Evolutionary conservation across 2,888 invertebrate genomes (phyloP), one percentile per base, ranked within the genome.

Genomic region (Hyppa rectilinea): DNA sequence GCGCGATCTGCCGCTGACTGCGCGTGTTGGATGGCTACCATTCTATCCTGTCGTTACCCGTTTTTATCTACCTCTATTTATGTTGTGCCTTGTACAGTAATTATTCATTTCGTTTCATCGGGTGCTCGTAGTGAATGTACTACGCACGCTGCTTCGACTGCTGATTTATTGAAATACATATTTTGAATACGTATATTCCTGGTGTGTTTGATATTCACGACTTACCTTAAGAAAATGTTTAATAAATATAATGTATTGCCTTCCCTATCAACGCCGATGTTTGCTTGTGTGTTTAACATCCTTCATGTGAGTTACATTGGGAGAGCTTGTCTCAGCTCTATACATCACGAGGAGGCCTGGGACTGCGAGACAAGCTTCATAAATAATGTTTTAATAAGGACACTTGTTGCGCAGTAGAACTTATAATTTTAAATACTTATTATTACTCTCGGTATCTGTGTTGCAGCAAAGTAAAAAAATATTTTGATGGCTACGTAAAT

Each of bases 21-120:
- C 88, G 87, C 82, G 82, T 87, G 87, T 85, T 87, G 85, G 86
- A 87, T 87, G 87, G 92, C 94, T 93, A 94, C 94, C 91, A 92
- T 89, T 89, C 87, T 87, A 88, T 89, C 85, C 90, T 91, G 92
- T 92, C 92, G 89, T 88, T 88, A 90, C 89, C 87, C 88, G 91
- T 90, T 91, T 92, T 92, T 92, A 92, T 91, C 92, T 89, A 87
- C 89, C 87, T 88, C 88, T 93, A 90, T 93, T 92, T 91, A 91
- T 93, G 91, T 92, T 88, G 87, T 84, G 81, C 77, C 87, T 86
- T 90, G 89, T 91, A 87, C 83, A 84, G 88, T 87, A 89, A 85
- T 85, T 85, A 87, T 84, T 85, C 85, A 85, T 85, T 85, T 75
- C 85, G 74, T 84, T 86, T 85, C 85, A 84, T 85, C 85, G 81